Percentiles rank a stretch among this genome's conserved stretches.
Evolutionary conservation across 2,113 vertebrate species (phyloP).

Genomic region (Drymodes brunneopygia): DNA sequence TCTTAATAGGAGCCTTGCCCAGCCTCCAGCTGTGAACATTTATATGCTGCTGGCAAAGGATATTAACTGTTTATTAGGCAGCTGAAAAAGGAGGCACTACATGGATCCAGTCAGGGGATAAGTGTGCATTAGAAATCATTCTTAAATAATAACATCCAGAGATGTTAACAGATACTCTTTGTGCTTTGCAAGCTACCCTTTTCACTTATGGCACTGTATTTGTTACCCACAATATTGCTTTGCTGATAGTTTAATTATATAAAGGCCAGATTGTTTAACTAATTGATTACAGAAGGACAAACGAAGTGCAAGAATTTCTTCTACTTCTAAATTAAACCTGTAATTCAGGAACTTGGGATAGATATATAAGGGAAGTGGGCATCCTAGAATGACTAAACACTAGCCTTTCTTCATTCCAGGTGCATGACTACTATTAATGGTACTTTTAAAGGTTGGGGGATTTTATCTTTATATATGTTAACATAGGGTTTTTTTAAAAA

Average conservation of each 20-base stretch:
- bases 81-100: not conserved
- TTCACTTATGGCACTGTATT: not conserved
- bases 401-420: not conserved
- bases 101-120: not conserved
- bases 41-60: not conserved
- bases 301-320: not conserved
- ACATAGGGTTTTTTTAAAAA: not conserved
- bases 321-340: not conserved
- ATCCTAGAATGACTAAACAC: not conserved
- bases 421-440: not conserved
- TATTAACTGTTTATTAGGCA: constrained; percentile 18
- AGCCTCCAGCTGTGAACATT: constrained; percentile 33
- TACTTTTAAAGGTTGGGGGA: not conserved
- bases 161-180: not conserved
- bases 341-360: not conserved
- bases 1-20: not conserved
- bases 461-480: not conserved
- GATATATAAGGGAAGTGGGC: not conserved
- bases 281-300: not conserved
- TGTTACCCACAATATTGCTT: not conserved
- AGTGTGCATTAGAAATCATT: not conserved
- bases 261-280: not conserved
- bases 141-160: not conserved
- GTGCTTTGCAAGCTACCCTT: not conserved
- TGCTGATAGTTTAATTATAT: not conserved